A percentile compares a stretch with the other conserved stretches of the same genome.
Evolutionary conservation across 2,113 vertebrate species (phyloP).

Genomic region (Rhizomys pruinosus): DNA sequence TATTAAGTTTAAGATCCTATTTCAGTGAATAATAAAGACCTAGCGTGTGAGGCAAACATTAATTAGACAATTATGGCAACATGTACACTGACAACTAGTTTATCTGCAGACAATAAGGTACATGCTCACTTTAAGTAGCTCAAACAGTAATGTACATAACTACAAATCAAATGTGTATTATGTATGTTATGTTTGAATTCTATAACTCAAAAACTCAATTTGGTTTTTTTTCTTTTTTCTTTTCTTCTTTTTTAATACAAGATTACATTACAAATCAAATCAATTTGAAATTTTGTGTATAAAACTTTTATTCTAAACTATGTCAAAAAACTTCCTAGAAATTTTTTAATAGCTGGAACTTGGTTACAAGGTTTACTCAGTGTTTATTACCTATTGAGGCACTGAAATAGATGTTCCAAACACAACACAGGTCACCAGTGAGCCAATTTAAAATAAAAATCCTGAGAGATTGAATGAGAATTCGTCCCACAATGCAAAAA

Average conservation of each 20-base stretch:
- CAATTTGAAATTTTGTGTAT: not conserved
- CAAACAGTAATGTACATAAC: not conserved
- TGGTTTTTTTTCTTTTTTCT: too few relatives aligned
- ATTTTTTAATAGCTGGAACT: not conserved
- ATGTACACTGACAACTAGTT: not conserved
- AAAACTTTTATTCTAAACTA: constrained; percentile 48
- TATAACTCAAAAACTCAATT: not conserved
- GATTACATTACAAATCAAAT: too few relatives aligned
- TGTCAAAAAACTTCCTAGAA: not conserved
- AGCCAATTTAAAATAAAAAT: not conserved
- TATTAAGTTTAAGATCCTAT: constrained; percentile 20
- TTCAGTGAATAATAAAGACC: constrained; percentile 36
- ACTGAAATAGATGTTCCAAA: not conserved
- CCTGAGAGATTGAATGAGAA: constrained; percentile 9
- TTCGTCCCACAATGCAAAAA: constrained; percentile 10
- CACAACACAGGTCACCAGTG: not conserved
- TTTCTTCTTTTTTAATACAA: too few relatives aligned
- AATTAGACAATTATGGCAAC: not conserved
- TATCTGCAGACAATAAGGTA: not conserved
- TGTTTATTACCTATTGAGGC: not conserved
- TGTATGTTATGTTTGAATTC: constrained; percentile 13
- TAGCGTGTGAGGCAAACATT: not conserved
- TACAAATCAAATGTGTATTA: constrained; percentile 22
- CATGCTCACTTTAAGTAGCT: not conserved
- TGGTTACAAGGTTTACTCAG: not conserved